These are phyloP conservation scores for Cancer borealis DNA, from an alignment of 2,888 invertebrate genomes.

Conservation along the genomic window DNA sequence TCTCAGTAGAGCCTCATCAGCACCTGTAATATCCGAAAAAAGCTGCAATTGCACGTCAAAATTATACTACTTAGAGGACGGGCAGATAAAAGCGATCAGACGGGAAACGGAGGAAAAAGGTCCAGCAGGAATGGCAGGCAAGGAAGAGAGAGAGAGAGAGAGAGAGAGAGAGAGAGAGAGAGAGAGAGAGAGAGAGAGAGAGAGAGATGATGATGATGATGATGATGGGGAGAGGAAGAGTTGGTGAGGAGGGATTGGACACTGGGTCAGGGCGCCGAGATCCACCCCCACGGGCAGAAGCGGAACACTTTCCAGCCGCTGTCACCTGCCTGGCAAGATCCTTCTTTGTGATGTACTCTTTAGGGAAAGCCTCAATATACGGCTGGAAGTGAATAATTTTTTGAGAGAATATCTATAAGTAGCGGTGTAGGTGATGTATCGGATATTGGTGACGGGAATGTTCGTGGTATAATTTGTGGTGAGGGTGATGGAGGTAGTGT, in stretches of 20 bases:
- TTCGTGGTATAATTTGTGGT: too few species aligned
- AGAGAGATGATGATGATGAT: not conserved
- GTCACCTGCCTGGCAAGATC: not conserved
- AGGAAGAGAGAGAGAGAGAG: not conserved
- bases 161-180: constrained; percentile 20
- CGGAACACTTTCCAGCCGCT: constrained; percentile 20
- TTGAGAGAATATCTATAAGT: too few species aligned
- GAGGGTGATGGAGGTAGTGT: too few species aligned
- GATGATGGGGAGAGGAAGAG: not conserved
- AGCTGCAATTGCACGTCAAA: not conserved
- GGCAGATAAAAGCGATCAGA: not conserved
- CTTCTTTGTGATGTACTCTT: not conserved
- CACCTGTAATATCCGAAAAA: not conserved
- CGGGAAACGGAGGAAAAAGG: not conserved
- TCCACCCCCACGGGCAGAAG: not conserved
- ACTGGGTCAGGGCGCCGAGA: not conserved
- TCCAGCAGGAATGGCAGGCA: not conserved
- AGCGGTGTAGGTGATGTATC: too few species aligned
- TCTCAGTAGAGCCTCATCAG: not conserved
- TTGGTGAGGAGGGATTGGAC: not conserved
- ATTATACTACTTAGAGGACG: not conserved
- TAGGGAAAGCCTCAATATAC: not conserved
- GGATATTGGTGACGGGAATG: too few species aligned
- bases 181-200: constrained; percentile 20
- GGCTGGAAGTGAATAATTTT: too few species aligned